phyloP scores from a whole-genome alignment of 2,113 vertebrate species.

The Rhodinocichla rosea region DNA sequence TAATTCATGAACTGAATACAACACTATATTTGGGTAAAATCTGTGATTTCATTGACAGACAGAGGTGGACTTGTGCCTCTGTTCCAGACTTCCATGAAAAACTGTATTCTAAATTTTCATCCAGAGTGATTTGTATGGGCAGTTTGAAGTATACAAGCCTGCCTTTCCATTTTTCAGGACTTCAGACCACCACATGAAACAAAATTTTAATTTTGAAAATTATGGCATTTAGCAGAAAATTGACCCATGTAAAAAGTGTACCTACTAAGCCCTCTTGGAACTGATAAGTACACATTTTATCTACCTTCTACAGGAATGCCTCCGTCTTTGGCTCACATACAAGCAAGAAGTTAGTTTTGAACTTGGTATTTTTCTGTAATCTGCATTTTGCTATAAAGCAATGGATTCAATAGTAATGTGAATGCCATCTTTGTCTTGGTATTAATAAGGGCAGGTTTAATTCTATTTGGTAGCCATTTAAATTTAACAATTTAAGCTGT shows the following conservation, averaged over 20 bases:
- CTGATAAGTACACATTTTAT: neutral
- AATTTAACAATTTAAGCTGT: neutral
- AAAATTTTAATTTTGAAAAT: neutral
- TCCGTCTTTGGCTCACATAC: neutral
- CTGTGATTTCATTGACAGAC: neutral
- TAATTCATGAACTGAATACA: neutral
- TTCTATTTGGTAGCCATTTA: neutral
- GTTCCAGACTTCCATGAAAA: constrained; percentile 9
- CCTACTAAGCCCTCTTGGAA: neutral
- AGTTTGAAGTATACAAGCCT: constrained; percentile 21
- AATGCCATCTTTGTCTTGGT: neutral
- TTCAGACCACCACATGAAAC: neutral
- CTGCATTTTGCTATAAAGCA: neutral
- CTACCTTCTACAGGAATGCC: neutral
- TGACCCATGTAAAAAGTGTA: neutral
- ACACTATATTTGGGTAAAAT: neutral
- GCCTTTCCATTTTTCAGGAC: constrained; percentile 31
- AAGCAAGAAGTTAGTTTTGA: neutral
- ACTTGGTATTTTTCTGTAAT: neutral
- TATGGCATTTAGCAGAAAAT: neutral
- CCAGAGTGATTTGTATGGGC: constrained; percentile 16
- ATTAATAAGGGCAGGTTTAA: neutral
- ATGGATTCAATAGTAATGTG: neutral
- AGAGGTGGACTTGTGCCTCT: neutral
- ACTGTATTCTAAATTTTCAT: constrained; percentile 33